A percentile compares a stretch with the other conserved stretches of the same genome.
Evolutionary conservation across 2,888 invertebrate genomes (phyloP).

Genomic region (Limnephilus rhombicus): DNA sequence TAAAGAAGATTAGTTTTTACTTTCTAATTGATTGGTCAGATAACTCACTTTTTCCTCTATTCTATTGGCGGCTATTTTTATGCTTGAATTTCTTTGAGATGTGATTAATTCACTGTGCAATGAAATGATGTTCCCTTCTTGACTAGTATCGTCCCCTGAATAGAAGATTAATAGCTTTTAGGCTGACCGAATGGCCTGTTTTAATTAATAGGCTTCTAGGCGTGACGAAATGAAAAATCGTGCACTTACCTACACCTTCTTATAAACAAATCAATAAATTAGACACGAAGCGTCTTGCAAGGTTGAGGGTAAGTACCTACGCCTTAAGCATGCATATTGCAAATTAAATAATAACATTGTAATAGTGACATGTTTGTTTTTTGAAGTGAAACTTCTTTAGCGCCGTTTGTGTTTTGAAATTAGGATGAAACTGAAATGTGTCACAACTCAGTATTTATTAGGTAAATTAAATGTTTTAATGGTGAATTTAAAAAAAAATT

Average conservation of each 20-base stretch:
- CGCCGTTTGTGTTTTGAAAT: too few relatives aligned
- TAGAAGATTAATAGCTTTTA: background rate
- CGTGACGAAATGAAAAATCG: background rate
- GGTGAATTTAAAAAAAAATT: too few relatives aligned
- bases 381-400: too few relatives aligned
- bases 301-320: too few relatives aligned
- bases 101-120: background rate
- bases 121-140: background rate
- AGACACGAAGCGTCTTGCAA: background rate
- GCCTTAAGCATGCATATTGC: background rate
- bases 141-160: background rate
- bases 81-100: background rate
- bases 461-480: too few relatives aligned
- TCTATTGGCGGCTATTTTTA: background rate
- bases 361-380: too few relatives aligned
- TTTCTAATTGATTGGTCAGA: conserved; percentile 1
- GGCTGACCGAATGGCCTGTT: background rate
- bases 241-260: background rate
- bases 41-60: background rate
- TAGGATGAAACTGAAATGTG: too few relatives aligned
- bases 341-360: background rate
- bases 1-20: conserved; percentile 1
- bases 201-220: background rate
- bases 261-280: background rate
- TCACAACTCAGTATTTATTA: too few relatives aligned